These are phyloP conservation scores for Eulacestoma nigropectus DNA, from an alignment of 2,113 vertebrate genomes.

Conservation along the genomic window DNA sequence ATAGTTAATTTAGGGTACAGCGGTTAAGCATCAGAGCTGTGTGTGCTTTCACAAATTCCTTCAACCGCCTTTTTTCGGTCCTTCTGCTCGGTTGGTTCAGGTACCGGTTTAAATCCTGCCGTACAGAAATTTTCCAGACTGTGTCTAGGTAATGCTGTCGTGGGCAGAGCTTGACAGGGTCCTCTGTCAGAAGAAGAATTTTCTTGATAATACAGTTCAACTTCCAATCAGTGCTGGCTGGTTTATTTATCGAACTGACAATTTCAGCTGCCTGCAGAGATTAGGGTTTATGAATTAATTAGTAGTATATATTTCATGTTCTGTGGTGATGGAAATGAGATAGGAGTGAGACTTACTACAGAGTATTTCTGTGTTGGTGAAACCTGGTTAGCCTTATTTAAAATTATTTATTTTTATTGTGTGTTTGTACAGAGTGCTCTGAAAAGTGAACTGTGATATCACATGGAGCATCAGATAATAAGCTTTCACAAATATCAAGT, in stretches of 20 bases:
- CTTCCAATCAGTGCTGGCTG: background rate
- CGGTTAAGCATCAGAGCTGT: background rate
- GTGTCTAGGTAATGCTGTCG: background rate
- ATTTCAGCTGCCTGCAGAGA: background rate
- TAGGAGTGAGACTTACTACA: background rate
- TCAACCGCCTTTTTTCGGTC: background rate
- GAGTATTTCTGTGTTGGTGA: background rate
- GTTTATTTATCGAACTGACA: background rate
- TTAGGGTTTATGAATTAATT: slow-evolving; percentile 18
- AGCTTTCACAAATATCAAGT: background rate
- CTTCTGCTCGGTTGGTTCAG: background rate
- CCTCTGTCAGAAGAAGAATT: background rate
- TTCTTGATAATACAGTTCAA: background rate
- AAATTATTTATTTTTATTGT: background rate
- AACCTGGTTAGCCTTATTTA: background rate
- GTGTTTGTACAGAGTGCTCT: background rate
- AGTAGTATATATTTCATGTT: background rate
- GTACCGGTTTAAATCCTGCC: background rate
- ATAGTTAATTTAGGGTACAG: accelerated
- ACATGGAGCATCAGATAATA: background rate
- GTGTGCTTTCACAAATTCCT: background rate
- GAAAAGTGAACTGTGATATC: background rate
- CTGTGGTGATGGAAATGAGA: background rate
- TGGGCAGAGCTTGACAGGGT: background rate
- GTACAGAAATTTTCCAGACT: background rate